A percentile compares a stretch with the other conserved stretches of the same genome.
These are phyloP conservation scores for Megalurothrips usitatus DNA, from an alignment of 2,888 invertebrate species.

Conservation along the genomic window DNA sequence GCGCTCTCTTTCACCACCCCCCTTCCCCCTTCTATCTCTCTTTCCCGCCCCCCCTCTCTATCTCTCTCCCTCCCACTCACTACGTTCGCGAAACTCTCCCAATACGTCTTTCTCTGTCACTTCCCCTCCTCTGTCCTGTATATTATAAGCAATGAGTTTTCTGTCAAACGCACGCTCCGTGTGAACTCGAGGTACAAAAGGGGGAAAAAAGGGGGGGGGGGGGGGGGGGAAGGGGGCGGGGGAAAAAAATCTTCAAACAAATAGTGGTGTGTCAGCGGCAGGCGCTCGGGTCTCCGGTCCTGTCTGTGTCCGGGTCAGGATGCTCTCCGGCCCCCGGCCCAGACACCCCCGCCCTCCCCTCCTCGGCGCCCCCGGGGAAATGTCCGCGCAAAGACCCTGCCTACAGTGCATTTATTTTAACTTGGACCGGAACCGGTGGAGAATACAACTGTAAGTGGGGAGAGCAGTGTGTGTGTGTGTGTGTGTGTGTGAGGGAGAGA, in stretches of 20 bases:
- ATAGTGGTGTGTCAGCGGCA: slow-evolving; percentile 11
- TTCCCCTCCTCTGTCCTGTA: slow-evolving; percentile 15
- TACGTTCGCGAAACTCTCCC: neutral
- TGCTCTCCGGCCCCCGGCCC: too few relatives aligned
- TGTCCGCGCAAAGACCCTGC: too few relatives aligned
- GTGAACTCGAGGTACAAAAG: slow-evolving; percentile 26
- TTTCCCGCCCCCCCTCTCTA: neutral
- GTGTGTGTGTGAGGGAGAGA: too few relatives aligned
- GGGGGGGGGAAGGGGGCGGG: neutral
- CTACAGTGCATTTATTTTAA: too few relatives aligned
- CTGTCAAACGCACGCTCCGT: slow-evolving; percentile 10
- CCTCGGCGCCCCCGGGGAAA: too few relatives aligned
- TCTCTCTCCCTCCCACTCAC: neutral
- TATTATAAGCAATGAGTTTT: slow-evolving; percentile 25
- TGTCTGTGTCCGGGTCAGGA: neutral
- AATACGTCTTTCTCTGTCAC: slow-evolving; percentile 17
- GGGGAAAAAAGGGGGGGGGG: neutral
- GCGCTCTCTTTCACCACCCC: neutral
- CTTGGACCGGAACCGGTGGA: too few relatives aligned
- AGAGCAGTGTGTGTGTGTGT: too few relatives aligned
- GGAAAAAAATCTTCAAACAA: slow-evolving; percentile 4
- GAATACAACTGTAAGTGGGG: too few relatives aligned
- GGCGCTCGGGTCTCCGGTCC: neutral
- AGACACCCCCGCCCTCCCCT: neutral
- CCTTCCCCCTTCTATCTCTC: neutral